Base-by-base conservation (phyloP, 2,797 vertebrate species). In the Syngnathus acus region DNA sequence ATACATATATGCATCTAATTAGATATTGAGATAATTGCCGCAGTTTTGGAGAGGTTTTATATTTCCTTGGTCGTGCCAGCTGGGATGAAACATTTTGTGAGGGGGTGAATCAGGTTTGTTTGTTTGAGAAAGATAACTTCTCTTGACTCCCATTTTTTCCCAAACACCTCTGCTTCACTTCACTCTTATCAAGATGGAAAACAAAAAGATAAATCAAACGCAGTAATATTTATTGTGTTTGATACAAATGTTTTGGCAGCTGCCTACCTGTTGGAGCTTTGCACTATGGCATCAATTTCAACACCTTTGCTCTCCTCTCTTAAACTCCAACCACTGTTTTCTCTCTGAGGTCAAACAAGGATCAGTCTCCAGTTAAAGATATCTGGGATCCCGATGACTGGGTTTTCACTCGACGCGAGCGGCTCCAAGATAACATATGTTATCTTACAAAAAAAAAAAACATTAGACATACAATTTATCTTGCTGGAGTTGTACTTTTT, bases 401-500 rank as follows among this genome's bases (percentile, higher is more conserved):
- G 60, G 4, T 23, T 58, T 9, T 16, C 10, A 37, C 58, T 63
- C 39, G 7, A 72, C 9, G 13, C 39, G 9, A 21, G 9, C 45
- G 11, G 4, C 64, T 53, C 55, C 0, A 9, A 67, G 4, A 23
- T 45, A 72, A 71, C 48, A 63, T 66, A 39, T 74, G 48, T 69
- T 19, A 62, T 16, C 39, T 62, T 62, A 32, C 4, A 26, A 62
- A 47, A 51, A 51, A 66, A 63, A 43, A 47, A 62, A 19, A 65
- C 21, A 62, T 7, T 7, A 68, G 37, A 70, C 1, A 59, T 66
- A 68, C 55, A 64, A 76, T 74, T 76, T 37, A 42, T 68, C 58
- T 57, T 70, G 21, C 47, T 42, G 53, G n/a, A 65, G 40, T 66
- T 53, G 11, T 64, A 69, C 43, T 54, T 83, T 57, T 91, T 90